Evolutionary conservation across 2,113 vertebrate species (phyloP), one percentile per base, ranked within the genome.

Genomic region (Sapajus apella): DNA sequence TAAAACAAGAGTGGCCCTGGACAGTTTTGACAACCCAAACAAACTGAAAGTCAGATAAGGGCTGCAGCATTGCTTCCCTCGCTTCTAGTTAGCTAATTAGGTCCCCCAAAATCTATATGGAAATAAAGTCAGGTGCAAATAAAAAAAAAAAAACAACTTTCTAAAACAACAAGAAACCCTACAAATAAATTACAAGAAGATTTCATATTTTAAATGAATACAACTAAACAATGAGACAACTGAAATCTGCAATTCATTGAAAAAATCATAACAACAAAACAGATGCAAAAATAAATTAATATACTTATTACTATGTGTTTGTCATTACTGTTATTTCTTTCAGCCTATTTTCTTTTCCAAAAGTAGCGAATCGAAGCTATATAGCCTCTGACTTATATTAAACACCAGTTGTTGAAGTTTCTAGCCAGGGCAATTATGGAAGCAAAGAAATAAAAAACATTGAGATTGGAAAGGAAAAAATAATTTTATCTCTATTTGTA

Each of bases 1-100:
- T 88, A 87, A 95, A 97, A 94, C 61, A 89, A 40, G 25, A 82
- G 32, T 20, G 43, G n/a, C 43, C 9, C 35, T 61, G 37, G 77
- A 73, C 21, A 30, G 40, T 80, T 61, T 40, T 55, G 66, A 82
- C 27, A 96, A n/a, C 30, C 87, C 25, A 20, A 96, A 30, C 81
- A 96, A 96, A 95, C 52, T 91, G 82, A 93, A 91, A 97, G 61
- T 88, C 35, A 85, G 61, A n/a, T 3, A 75, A 32, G 21, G 95
- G 66, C 94, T 97, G 61, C 23, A 70, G 6, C 7, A 27, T 23
- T 91, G 18, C 47, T 90, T 79, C 27, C 10, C 37, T 75, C 32
- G 73, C 30, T 27, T 66, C 32, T 40, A 8, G 70, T 56, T 86
- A 72, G 3, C 21, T 81, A 40, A 72, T 56, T 77, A 72, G 23